A percentile compares a stretch with the other conserved stretches of the same genome.
phyloP scores from a whole-genome alignment of 2,888 invertebrate genomes.

The Reticulitermes lucifugus region DNA sequence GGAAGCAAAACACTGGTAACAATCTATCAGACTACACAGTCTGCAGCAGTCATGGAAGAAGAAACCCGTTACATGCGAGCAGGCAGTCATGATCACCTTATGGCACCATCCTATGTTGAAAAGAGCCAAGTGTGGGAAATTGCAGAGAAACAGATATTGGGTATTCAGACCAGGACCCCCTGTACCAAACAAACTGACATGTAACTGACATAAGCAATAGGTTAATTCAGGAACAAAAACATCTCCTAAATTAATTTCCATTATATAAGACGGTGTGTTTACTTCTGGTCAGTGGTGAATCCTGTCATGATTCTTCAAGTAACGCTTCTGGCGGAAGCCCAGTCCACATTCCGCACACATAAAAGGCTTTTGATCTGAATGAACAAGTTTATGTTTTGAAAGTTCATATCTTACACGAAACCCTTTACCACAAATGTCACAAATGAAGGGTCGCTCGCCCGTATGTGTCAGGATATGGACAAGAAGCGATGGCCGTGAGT shows the following conservation, averaged over 20 bases:
- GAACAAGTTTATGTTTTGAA: conserved; percentile 65
- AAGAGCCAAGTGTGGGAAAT: too few species aligned
- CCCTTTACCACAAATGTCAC: conserved; percentile 64
- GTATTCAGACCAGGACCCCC: too few species aligned
- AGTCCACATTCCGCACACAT: conserved; percentile 44
- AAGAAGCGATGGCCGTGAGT: conserved; percentile 64
- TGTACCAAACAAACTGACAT: too few species aligned
- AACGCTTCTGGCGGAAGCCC: conserved; percentile 66
- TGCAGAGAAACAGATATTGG: too few species aligned
- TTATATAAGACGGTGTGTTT: too few species aligned
- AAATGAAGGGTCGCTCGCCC: conserved; percentile 65
- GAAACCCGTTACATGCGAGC: too few species aligned
- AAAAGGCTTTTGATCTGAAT: conserved; percentile 62
- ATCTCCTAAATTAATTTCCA: not conserved
- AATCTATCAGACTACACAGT: too few species aligned
- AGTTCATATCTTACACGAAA: conserved; percentile 48
- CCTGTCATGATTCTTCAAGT: conserved; percentile 66
- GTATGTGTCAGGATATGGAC: conserved; percentile 55
- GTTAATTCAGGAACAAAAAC: not conserved
- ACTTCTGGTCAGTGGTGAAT: conserved; percentile 7
- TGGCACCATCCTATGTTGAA: too few species aligned
- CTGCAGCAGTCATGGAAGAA: too few species aligned
- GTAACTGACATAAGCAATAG: too few species aligned
- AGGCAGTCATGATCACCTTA: too few species aligned
- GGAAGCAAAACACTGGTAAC: too few species aligned